phyloP scores from a whole-genome alignment of 2,797 vertebrate species.

The Percopsis omiscomaycus region DNA sequence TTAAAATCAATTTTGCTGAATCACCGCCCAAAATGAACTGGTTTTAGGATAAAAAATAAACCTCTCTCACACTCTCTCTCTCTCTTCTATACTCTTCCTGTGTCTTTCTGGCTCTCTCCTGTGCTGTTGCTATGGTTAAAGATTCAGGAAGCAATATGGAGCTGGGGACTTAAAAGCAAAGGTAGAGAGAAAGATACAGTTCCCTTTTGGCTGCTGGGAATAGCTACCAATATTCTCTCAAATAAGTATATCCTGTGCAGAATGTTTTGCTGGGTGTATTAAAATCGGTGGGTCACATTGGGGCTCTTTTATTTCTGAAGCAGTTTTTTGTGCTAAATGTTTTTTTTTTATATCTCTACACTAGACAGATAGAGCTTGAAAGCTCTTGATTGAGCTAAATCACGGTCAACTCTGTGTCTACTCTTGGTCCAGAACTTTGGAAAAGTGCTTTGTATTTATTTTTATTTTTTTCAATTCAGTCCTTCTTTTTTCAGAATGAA shows the following conservation, averaged over 20 bases:
- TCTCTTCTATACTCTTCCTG: constrained; percentile 21
- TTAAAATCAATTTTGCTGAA: constrained; percentile 74
- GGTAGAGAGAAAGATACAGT: constrained; percentile 39
- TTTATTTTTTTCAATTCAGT: neutral
- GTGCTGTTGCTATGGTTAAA: constrained; percentile 51
- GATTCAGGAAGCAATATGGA: constrained; percentile 33
- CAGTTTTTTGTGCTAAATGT: neutral
- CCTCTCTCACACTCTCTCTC: constrained; percentile 19
- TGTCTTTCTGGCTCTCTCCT: constrained; percentile 23
- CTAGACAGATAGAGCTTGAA: neutral
- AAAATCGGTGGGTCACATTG: neutral
- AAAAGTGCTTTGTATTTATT: constrained; percentile 1
- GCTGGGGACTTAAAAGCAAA: constrained; percentile 27
- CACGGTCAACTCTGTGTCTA: too few relatives aligned
- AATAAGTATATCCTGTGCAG: neutral
- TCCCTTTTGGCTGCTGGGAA: constrained; percentile 27
- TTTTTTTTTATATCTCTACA: neutral
- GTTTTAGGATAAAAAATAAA: constrained; percentile 40
- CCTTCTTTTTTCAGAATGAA: too few relatives aligned
- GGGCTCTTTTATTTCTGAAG: neutral
- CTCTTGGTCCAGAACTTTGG: neutral
- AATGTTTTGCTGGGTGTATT: neutral
- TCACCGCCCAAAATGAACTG: constrained; percentile 72
- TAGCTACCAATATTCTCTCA: constrained; percentile 3
- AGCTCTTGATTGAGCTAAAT: too few relatives aligned